These are phyloP conservation scores for Grallaria varia DNA, from an alignment of 2,113 vertebrate species.

Conservation along the genomic window DNA sequence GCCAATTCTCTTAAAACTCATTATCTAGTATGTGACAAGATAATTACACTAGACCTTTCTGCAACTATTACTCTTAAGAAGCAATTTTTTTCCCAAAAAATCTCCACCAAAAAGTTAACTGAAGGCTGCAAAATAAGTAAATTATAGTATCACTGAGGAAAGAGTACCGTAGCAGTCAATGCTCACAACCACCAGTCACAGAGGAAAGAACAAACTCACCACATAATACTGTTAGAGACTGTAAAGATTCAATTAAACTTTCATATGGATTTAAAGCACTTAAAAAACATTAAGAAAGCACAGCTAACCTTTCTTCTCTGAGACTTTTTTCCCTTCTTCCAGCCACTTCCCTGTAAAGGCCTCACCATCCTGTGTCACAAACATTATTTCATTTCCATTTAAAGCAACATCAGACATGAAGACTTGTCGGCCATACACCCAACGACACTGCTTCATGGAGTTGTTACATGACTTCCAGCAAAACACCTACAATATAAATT, in stretches of 20 bases:
- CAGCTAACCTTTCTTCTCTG: conserved; percentile 88
- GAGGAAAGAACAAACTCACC: background rate
- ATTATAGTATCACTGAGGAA: background rate
- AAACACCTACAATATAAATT: conserved; percentile 81
- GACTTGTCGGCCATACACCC: conserved; percentile 93
- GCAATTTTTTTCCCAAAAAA: background rate
- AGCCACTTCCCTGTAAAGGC: conserved; percentile 92
- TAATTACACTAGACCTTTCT: background rate
- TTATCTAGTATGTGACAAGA: background rate
- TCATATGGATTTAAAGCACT: background rate
- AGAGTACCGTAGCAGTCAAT: background rate
- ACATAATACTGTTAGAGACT: background rate
- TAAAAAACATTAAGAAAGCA: background rate
- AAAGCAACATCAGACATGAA: conserved; percentile 92
- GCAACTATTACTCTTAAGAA: background rate
- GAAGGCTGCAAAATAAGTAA: background rate
- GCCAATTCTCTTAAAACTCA: background rate
- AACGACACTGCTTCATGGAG: conserved; percentile 88
- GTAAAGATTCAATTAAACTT: background rate
- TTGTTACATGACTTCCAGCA: conserved; percentile 86
- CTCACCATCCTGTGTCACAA: conserved; percentile 93
- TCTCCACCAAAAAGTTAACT: background rate
- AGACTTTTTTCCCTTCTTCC: conserved; percentile 82
- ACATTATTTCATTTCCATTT: conserved; percentile 87
- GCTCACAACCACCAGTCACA: background rate